Percentiles rank a stretch among this genome's conserved stretches.
These are phyloP conservation scores for Leptoclinus maculatus DNA, from an alignment of 2,797 vertebrate species.

Conservation along the genomic window DNA sequence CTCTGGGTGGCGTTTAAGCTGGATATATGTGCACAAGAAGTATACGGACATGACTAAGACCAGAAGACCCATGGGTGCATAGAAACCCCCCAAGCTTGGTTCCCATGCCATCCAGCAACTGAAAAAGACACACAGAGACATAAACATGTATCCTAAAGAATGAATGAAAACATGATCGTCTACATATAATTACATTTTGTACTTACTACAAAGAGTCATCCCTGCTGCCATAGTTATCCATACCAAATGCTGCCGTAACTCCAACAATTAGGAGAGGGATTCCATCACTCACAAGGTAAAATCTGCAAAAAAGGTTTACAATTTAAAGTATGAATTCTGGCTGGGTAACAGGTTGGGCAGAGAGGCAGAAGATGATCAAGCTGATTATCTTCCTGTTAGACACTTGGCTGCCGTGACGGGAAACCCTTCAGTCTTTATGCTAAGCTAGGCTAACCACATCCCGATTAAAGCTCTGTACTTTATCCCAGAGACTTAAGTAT, in stretches of 20 bases:
- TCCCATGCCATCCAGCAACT: slow-evolving; percentile 99
- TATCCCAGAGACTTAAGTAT: not conserved
- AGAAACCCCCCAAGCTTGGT: slow-evolving; percentile 94
- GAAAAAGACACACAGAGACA: slow-evolving; percentile 36
- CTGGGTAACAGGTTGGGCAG: not conserved
- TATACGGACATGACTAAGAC: slow-evolving; percentile 91
- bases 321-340: not conserved
- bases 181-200: not conserved
- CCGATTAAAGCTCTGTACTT: not conserved
- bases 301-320: slow-evolving; percentile 78
- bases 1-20: slow-evolving; percentile 92
- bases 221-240: slow-evolving; percentile 94
- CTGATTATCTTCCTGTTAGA: not conserved
- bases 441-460: not conserved
- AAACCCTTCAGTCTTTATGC: too few species aligned
- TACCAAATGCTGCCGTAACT: slow-evolving; percentile 90
- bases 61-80: slow-evolving; percentile 89
- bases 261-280: slow-evolving; percentile 93
- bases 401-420: too few species aligned
- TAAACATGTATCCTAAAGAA: not conserved
- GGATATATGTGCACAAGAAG: slow-evolving; percentile 91
- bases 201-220: slow-evolving; percentile 92
- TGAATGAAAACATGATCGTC: not conserved
- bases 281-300: slow-evolving; percentile 93
- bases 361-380: not conserved